Evolutionary conservation across 2,797 vertebrate genomes (phyloP).

Genomic region (Smutsia temminckii): DNA sequence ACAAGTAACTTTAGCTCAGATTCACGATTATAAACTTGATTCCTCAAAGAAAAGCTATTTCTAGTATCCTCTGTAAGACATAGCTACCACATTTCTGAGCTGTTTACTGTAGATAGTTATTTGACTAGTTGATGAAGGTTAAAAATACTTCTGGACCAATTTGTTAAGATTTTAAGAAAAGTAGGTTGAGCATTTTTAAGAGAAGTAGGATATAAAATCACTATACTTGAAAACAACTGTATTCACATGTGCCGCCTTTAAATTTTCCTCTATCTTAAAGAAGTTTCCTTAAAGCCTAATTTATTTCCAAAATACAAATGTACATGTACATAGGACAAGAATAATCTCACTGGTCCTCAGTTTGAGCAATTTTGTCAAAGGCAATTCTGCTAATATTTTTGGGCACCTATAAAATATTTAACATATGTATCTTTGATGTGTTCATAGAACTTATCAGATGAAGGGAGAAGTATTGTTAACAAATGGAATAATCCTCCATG

Average conservation of each 20-base stretch:
- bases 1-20: not conserved
- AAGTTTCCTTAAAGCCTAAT: not conserved
- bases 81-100: not conserved
- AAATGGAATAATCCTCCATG: not conserved
- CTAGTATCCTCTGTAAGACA: not conserved
- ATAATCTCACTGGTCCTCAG: not conserved
- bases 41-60: not conserved
- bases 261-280: not conserved
- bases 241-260: slow-evolving; percentile 4
- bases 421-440: not conserved
- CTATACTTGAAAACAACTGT: not conserved
- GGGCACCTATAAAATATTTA: not conserved
- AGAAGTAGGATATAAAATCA: not conserved
- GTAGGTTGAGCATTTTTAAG: not conserved
- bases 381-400: not conserved
- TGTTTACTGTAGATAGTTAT: not conserved
- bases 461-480: not conserved
- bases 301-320: not conserved
- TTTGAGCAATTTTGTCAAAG: not conserved
- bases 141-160: not conserved
- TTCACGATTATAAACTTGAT: not conserved
- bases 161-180: too few species aligned
- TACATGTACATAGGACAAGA: not conserved
- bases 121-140: not conserved
- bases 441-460: not conserved